Conservation (phyloP, 2,888 invertebrate genomes). For the Lottia scabra region DNA sequence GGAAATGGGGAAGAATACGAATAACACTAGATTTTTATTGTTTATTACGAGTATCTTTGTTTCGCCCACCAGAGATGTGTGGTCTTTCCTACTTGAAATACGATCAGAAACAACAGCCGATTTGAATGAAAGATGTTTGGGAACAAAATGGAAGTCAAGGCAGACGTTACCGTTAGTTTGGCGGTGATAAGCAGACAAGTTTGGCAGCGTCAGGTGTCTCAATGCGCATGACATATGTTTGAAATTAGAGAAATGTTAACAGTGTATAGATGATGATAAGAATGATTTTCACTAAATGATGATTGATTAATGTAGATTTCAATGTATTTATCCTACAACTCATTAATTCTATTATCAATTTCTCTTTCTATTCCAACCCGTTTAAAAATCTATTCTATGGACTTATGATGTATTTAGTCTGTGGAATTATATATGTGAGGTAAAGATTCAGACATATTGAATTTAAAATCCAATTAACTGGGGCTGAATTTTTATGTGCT, state of each 20-base stretch:
- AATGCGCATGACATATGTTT: constrained; percentile 2
- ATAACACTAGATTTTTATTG: not conserved
- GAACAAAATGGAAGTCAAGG: constrained; percentile 3
- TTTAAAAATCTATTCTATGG: too few species aligned
- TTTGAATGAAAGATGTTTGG: constrained; percentile 7
- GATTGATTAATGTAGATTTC: too few species aligned
- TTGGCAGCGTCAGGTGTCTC: constrained; percentile 7
- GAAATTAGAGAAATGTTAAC: not conserved
- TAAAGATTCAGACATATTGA: too few species aligned
- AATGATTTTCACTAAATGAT: too few species aligned
- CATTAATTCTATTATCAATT: too few species aligned
- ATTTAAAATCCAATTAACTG: too few species aligned
- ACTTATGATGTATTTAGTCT: too few species aligned
- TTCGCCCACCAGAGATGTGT: not conserved
- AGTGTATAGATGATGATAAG: too few species aligned
- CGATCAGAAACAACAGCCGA: constrained; percentile 2
- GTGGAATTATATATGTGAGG: too few species aligned
- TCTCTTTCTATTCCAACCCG: too few species aligned
- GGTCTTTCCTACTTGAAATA: constrained; percentile 1
- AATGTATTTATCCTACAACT: too few species aligned
- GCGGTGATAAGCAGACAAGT: constrained; percentile 12
- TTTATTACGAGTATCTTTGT: not conserved
- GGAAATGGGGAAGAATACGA: not conserved
- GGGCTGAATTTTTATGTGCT: too few species aligned
- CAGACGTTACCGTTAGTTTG: constrained; percentile 9